These are phyloP conservation scores for Eudasyphora cyanicolor DNA, from an alignment of 2,888 invertebrate genomes.

Conservation along the genomic window DNA sequence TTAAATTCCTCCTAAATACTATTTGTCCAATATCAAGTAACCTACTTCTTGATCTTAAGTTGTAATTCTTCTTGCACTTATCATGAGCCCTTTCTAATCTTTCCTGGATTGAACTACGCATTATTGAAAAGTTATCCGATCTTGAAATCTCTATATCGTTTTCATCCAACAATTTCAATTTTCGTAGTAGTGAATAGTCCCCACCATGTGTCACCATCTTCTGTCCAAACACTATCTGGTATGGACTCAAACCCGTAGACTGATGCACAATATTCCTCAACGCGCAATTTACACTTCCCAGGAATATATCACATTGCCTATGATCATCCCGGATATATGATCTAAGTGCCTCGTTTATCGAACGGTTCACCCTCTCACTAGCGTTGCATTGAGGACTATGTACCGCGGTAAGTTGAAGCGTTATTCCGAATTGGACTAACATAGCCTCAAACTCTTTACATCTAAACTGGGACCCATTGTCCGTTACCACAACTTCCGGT, in stretches of 20 bases:
- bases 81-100: too few species aligned
- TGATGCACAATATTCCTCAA: conserved; percentile 41
- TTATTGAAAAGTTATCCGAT: not conserved
- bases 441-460: conserved; percentile 44
- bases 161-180: not conserved
- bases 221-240: conserved; percentile 38
- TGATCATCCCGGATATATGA: too few species aligned
- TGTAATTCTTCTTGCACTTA: too few species aligned
- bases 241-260: conserved; percentile 29
- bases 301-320: too few species aligned
- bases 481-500: too few species aligned
- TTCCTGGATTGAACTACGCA: too few species aligned
- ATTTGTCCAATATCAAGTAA: not conserved
- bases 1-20: not conserved
- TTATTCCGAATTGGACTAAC: too few species aligned
- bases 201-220: conserved; percentile 26
- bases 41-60: not conserved
- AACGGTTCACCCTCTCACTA: too few species aligned
- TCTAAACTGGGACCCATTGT: conserved; percentile 50
- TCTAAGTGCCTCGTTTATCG: too few species aligned
- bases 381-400: too few species aligned
- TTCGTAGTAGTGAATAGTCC: not conserved
- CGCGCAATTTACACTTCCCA: not conserved
- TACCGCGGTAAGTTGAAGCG: conserved; percentile 41
- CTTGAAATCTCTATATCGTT: not conserved